Percentiles rank a stretch among this genome's conserved stretches.
Evolutionary conservation across 1,140 invertebrate species (phyloP).

Genomic region (Argopecten irradians): DNA sequence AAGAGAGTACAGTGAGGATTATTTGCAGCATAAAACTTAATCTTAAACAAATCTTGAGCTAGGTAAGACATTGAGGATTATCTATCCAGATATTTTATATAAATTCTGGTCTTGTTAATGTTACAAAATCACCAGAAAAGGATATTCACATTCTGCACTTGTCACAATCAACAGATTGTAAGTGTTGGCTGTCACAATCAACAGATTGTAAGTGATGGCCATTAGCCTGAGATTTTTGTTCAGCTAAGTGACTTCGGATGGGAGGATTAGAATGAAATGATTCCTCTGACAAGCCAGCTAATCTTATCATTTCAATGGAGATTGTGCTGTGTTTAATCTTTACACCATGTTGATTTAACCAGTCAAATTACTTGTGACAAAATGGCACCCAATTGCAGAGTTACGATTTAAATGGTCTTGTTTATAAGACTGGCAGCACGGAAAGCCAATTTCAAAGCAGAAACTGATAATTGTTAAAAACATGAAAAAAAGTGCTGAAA

Average conservation of each 20-base stretch:
- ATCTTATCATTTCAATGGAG: neutral
- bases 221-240: neutral
- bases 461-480: neutral
- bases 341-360: neutral
- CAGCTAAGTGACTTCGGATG: neutral
- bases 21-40: too few relatives aligned
- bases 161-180: neutral
- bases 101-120: too few relatives aligned
- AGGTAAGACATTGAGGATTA: too few relatives aligned
- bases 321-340: neutral
- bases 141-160: neutral
- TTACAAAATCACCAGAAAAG: too few relatives aligned
- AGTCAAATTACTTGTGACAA: neutral
- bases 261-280: neutral
- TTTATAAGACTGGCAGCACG: neutral
- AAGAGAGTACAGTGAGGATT: too few relatives aligned
- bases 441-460: neutral
- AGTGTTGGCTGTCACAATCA: neutral
- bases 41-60: too few relatives aligned
- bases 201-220: neutral
- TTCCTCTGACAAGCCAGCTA: neutral
- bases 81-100: too few relatives aligned
- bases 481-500: neutral
- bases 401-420: neutral
- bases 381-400: neutral